Evolutionary conservation across 2,888 invertebrate species (phyloP).

Genomic region (Drosophila picticornis): DNA sequence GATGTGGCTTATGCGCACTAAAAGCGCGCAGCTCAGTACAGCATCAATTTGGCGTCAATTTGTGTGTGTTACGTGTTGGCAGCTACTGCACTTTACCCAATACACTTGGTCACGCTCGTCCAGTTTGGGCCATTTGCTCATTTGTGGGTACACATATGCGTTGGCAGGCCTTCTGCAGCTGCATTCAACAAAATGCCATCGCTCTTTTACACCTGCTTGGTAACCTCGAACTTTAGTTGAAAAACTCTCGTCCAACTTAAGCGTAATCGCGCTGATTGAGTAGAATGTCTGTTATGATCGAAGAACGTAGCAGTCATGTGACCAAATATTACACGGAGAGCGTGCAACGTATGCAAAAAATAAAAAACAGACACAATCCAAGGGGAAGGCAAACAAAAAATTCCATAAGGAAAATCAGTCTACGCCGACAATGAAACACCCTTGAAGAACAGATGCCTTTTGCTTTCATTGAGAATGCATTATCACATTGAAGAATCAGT

Average conservation of each 20-base stretch:
- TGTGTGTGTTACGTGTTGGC: constrained; percentile 56
- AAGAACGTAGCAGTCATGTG: constrained; percentile 29
- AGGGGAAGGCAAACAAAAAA: constrained; percentile 14
- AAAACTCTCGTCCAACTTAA: constrained; percentile 8
- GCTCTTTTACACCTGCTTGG: constrained; percentile 16
- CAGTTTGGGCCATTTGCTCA: constrained; percentile 34
- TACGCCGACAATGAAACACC: neutral
- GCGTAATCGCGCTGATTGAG: constrained; percentile 40
- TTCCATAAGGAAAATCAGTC: neutral
- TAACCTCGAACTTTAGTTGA: constrained; percentile 23
- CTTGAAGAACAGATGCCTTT: neutral
- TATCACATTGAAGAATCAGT: neutral
- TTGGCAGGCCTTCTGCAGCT: constrained; percentile 29
- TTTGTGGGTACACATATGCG: constrained; percentile 25
- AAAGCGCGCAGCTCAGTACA: constrained; percentile 29
- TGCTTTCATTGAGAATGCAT: neutral
- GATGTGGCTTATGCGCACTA: constrained; percentile 51
- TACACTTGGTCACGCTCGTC: constrained; percentile 58
- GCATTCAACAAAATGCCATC: constrained; percentile 51
- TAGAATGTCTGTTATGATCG: constrained; percentile 36
- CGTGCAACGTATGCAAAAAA: constrained; percentile 1
- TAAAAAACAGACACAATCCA: constrained; percentile 15
- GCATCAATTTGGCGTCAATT: constrained; percentile 27
- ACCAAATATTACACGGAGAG: constrained; percentile 29
- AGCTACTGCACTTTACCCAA: constrained; percentile 16